A percentile compares a stretch with the other conserved stretches of the same genome.
Conservation (phyloP, 2,113 vertebrate genomes). For the Petrocephalus zakoni region DNA sequence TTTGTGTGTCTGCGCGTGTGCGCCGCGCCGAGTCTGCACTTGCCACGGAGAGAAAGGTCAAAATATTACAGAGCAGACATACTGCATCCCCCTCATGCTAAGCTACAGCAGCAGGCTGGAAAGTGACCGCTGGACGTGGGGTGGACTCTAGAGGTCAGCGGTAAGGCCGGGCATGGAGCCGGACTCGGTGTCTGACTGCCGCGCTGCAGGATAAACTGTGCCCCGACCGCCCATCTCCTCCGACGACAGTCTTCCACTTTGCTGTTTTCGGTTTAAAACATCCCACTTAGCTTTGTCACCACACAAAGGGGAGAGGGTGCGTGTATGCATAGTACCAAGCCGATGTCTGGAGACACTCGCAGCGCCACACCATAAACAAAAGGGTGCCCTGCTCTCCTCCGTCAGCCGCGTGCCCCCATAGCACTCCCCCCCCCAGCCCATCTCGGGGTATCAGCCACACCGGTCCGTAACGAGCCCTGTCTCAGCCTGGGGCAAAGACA, state of each 20-base stretch:
- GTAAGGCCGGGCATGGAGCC: not conserved
- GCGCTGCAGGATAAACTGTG: not conserved
- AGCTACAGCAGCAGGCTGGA: not conserved
- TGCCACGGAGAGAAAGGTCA: not conserved
- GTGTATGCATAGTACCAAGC: not conserved
- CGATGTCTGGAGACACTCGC: not conserved
- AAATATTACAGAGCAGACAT: not conserved
- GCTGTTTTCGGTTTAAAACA: not conserved
- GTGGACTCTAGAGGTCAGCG: not conserved
- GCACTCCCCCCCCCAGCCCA: not conserved
- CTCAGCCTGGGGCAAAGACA: conserved; percentile 18
- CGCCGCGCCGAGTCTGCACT: not conserved
- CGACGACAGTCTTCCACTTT: not conserved
- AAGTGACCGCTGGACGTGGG: not conserved
- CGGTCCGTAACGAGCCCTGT: conserved; percentile 9
- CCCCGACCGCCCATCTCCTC: not conserved
- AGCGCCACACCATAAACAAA: not conserved
- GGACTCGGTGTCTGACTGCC: not conserved
- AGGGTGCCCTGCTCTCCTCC: not conserved
- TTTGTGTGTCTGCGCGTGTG: not conserved
- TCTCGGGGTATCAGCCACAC: not conserved
- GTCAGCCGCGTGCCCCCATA: not conserved
- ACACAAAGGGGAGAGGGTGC: not conserved
- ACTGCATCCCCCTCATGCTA: not conserved
- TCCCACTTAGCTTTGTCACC: not conserved